phyloP scores from a whole-genome alignment of 2,113 vertebrate genomes.

The Catharus minimus region DNA sequence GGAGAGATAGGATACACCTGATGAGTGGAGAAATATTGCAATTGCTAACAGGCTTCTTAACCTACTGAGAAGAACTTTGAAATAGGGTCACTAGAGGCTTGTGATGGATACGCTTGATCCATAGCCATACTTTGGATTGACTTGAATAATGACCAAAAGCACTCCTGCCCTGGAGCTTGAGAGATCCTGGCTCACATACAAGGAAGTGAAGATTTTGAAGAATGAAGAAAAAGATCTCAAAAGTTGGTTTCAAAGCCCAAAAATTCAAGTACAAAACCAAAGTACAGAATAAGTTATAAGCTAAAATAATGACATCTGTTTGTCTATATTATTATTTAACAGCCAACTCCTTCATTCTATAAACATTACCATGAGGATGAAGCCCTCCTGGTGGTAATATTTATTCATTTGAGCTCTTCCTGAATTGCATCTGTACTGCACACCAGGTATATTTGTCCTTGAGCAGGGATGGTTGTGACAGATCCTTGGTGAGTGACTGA shows the following conservation, averaged over 20 bases:
- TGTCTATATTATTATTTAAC: not conserved
- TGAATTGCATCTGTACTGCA: not conserved
- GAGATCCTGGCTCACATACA: not conserved
- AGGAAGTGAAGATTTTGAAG: not conserved
- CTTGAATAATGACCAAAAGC: not conserved
- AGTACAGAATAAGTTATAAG: not conserved
- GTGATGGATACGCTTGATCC: not conserved
- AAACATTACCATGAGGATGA: not conserved
- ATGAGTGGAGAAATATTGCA: not conserved
- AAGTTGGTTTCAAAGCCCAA: not conserved
- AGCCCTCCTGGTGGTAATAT: not conserved
- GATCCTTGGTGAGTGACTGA: not conserved
- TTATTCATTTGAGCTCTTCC: not conserved
- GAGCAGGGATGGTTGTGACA: not conserved
- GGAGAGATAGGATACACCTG: not conserved
- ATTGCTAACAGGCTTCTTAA: not conserved
- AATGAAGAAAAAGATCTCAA: not conserved
- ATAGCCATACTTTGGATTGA: not conserved
- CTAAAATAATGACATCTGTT: not conserved
- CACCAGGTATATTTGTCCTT: not conserved
- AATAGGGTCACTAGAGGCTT: not conserved
- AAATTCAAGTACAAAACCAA: not conserved
- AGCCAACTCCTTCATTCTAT: not conserved
- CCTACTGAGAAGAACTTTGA: not conserved
- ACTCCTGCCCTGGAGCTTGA: not conserved